A percentile compares a stretch with the other conserved stretches of the same genome.
These are phyloP conservation scores for Plumapathes pennacea DNA, from an alignment of 92 coral and sea anemone genomes.

Conservation along the genomic window DNA sequence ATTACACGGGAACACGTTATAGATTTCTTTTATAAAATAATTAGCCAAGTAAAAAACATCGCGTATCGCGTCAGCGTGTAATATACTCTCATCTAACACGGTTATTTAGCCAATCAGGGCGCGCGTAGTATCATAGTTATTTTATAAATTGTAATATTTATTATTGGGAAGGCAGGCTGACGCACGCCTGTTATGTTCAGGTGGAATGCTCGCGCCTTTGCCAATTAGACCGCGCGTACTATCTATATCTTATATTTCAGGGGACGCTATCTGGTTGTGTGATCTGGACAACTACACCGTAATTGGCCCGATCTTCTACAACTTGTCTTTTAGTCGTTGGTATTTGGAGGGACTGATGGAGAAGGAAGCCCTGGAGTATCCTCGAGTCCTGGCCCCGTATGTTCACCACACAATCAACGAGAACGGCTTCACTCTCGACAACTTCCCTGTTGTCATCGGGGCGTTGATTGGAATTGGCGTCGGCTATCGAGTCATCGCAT, in stretches of 20 bases:
- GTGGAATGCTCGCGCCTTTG: too few species aligned
- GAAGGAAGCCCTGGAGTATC: slow-evolving; percentile 75
- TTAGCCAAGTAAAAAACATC: too few species aligned
- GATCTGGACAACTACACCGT: slow-evolving; percentile 50
- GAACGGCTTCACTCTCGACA: slow-evolving; percentile 69
- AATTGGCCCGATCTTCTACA: slow-evolving; percentile 69
- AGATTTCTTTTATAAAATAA: too few species aligned
- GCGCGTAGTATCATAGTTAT: too few species aligned
- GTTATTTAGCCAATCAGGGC: too few species aligned
- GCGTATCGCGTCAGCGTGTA: too few species aligned
- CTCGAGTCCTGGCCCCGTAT: slow-evolving; percentile 49
- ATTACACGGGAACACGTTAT: too few species aligned
- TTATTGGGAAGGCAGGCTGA: too few species aligned
- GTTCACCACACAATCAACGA: slow-evolving; percentile 43
- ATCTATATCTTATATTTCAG: slow-evolving; percentile 7
- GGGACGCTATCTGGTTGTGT: slow-evolving; percentile 75
- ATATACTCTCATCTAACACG: too few species aligned
- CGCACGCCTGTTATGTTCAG: too few species aligned
- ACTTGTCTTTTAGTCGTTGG: slow-evolving; percentile 83
- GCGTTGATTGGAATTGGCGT: slow-evolving; percentile 63
- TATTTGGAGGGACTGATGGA: slow-evolving; percentile 85
- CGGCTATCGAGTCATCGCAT: slow-evolving; percentile 63
- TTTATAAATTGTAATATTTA: too few species aligned
- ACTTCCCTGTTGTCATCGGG: slow-evolving; percentile 57
- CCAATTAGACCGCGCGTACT: background rate